Conservation (phyloP, 2,113 vertebrate species). For the Ameiurus melas region DNA sequence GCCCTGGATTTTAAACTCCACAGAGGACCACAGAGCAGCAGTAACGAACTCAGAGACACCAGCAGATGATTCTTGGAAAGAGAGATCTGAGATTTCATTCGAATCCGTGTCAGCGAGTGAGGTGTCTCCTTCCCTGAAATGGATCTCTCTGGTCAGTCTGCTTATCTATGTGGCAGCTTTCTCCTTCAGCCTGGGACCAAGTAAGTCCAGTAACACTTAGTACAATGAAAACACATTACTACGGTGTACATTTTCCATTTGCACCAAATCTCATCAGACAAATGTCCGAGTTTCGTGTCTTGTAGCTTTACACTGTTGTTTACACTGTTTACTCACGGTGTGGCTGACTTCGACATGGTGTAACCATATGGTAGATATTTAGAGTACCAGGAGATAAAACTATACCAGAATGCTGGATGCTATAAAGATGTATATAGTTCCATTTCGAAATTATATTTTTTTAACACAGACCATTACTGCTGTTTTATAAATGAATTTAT, state of each 20-base stretch:
- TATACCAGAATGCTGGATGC: background rate
- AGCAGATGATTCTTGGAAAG: slow-evolving; percentile 40
- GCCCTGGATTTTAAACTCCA: slow-evolving; percentile 28
- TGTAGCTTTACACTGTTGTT: background rate
- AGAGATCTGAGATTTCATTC: slow-evolving; percentile 43
- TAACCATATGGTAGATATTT: background rate
- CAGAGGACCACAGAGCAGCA: slow-evolving; percentile 31
- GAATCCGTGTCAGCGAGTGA: slow-evolving; percentile 29
- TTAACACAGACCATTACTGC: too few relatives aligned
- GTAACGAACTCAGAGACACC: background rate
- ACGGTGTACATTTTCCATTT: background rate
- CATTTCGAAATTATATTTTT: background rate
- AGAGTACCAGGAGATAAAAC: background rate
- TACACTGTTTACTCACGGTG: too few relatives aligned
- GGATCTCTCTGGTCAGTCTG: slow-evolving; percentile 86
- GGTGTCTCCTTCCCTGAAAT: slow-evolving; percentile 79
- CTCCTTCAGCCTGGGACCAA: slow-evolving; percentile 93
- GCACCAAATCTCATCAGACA: background rate
- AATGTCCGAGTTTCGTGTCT: background rate
- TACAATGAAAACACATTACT: background rate
- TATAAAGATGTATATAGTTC: background rate
- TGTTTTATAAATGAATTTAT: too few relatives aligned
- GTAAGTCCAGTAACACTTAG: slow-evolving; percentile 72
- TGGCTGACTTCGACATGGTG: background rate
- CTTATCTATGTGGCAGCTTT: slow-evolving; percentile 89